phyloP scores from a whole-genome alignment of 2,113 vertebrate genomes.

The Sorex araneus region DNA sequence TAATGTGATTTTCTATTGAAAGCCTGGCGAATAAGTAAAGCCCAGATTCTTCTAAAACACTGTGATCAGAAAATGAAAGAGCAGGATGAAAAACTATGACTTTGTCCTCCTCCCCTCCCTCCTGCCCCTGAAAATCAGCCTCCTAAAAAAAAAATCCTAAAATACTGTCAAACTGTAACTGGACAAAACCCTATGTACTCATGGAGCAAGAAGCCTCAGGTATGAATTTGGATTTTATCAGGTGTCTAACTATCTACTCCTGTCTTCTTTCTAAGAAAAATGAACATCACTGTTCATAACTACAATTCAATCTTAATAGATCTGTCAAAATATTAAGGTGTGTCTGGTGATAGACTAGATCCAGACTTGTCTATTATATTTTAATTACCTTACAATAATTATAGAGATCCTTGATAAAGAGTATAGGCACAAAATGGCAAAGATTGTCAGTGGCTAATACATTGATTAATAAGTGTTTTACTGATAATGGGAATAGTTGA shows the following conservation, averaged over 20 bases:
- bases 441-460: background rate
- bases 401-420: constrained; percentile 49
- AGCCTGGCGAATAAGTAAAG: constrained; percentile 92
- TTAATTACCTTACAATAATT: constrained; percentile 59
- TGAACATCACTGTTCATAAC: constrained; percentile 71
- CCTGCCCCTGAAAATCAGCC: constrained; percentile 66
- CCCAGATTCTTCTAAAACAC: constrained; percentile 89
- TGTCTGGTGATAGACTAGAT: constrained; percentile 57
- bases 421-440: constrained; percentile 19
- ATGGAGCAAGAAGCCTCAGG: constrained; percentile 36
- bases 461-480: constrained; percentile 29
- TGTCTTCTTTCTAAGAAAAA: constrained; percentile 68
- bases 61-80: constrained; percentile 88
- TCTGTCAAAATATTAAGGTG: constrained; percentile 68
- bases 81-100: constrained; percentile 85
- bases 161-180: constrained; percentile 76
- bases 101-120: constrained; percentile 70
- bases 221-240: constrained; percentile 69
- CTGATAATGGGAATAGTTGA: background rate
- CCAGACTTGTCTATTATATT: constrained; percentile 59
- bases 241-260: constrained; percentile 10
- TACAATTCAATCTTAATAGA: constrained; percentile 69
- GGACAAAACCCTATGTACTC: constrained; percentile 72
- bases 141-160: constrained; percentile 79
- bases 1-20: constrained; percentile 94